A percentile compares a stretch with the other conserved stretches of the same genome.
Conservation (phyloP, 2,797 vertebrate genomes). For the Gephyroberyx darwinii region DNA sequence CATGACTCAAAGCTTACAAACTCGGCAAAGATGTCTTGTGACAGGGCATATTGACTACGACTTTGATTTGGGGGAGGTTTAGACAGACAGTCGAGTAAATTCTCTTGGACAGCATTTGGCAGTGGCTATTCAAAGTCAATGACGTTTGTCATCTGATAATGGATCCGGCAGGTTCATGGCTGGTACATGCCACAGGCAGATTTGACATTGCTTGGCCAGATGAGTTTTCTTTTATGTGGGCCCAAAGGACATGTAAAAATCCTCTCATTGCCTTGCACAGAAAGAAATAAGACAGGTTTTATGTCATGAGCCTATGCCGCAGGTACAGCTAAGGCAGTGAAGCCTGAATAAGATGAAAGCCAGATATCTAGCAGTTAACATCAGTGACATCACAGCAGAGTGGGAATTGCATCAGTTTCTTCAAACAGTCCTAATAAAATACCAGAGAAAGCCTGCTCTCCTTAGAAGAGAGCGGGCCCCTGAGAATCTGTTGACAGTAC, state of each 20-base stretch:
- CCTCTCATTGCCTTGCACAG: slow-evolving; percentile 12
- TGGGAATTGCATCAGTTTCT: slow-evolving; percentile 67
- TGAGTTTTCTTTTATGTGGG: slow-evolving; percentile 54
- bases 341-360: slow-evolving; percentile 66
- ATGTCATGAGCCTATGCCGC: slow-evolving; percentile 40
- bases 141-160: slow-evolving; percentile 60
- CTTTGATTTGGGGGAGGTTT: slow-evolving; percentile 55
- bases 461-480: slow-evolving; percentile 40
- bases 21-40: slow-evolving; percentile 31
- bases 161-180: slow-evolving; percentile 60
- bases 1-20: slow-evolving; percentile 18
- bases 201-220: slow-evolving; percentile 66
- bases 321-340: slow-evolving; percentile 35
- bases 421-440: slow-evolving; percentile 65
- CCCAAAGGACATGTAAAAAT: slow-evolving; percentile 60
- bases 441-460: slow-evolving; percentile 54
- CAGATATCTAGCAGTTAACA: slow-evolving; percentile 57
- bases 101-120: slow-evolving; percentile 61
- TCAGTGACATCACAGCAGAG: slow-evolving; percentile 68
- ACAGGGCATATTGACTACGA: slow-evolving; percentile 21
- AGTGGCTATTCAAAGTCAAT: slow-evolving; percentile 59
- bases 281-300: slow-evolving; percentile 41
- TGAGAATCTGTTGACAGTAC: slow-evolving; percentile 52
- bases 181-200: slow-evolving; percentile 56
- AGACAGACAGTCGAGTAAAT: slow-evolving; percentile 68